phyloP scores from a whole-genome alignment of 2,113 vertebrate genomes.

The Halichoerus grypus region DNA sequence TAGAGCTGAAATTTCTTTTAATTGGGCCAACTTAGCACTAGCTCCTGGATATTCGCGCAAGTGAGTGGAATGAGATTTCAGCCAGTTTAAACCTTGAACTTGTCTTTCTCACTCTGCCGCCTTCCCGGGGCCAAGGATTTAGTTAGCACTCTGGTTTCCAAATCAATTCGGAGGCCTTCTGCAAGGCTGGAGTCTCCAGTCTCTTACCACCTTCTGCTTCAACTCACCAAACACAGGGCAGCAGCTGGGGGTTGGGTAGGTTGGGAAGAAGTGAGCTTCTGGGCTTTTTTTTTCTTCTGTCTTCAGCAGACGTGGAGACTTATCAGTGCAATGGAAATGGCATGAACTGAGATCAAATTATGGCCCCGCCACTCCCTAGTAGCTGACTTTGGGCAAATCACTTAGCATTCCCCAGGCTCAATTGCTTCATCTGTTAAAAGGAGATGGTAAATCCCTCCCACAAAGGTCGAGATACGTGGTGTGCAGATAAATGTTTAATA shows the following conservation, averaged over 20 bases:
- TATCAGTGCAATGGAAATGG: neutral
- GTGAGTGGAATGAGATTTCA: slow-evolving; percentile 47
- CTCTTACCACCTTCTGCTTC: neutral
- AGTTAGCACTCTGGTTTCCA: neutral
- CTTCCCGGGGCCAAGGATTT: neutral
- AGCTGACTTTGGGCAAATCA: slow-evolving; percentile 46
- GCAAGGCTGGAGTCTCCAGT: neutral
- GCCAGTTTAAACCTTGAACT: slow-evolving; percentile 52
- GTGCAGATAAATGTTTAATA: neutral
- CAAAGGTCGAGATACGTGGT: neutral
- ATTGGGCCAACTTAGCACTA: slow-evolving; percentile 65
- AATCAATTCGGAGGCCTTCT: neutral
- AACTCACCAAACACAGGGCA: neutral
- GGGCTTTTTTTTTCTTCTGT: neutral
- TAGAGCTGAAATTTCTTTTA: slow-evolving; percentile 77
- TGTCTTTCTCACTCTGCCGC: neutral
- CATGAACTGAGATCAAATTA: neutral
- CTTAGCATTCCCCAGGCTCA: slow-evolving; percentile 21
- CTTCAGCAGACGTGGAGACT: neutral
- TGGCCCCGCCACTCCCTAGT: neutral
- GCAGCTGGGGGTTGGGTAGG: neutral
- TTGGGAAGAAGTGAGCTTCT: neutral
- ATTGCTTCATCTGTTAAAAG: neutral
- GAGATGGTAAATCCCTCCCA: neutral
- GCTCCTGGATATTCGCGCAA: slow-evolving; percentile 34